Evolutionary conservation across 2,888 invertebrate genomes (phyloP).

Genomic region (Seira sanloemensis): DNA sequence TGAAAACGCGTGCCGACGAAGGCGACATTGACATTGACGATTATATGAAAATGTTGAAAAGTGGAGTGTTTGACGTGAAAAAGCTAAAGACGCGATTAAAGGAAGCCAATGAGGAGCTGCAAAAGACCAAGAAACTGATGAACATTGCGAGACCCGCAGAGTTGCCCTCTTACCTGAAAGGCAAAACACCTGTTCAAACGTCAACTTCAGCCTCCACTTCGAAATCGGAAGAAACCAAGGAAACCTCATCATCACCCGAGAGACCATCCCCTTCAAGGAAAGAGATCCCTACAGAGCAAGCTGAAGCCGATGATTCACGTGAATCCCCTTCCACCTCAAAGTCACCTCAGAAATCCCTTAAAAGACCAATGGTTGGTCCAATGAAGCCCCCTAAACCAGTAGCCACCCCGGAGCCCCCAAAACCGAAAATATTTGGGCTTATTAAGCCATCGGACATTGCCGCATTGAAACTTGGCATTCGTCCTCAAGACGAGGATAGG

Average conservation of each 20-base stretch:
- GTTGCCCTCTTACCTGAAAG: conserved; percentile 74
- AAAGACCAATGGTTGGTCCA: conserved; percentile 20
- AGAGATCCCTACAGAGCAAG: neutral
- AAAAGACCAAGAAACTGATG: conserved; percentile 82
- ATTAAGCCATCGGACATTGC: conserved; percentile 33
- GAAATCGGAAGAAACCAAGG: neutral
- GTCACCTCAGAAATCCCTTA: neutral
- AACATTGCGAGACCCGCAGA: conserved; percentile 80
- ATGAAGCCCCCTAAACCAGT: neutral
- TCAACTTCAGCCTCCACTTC: neutral
- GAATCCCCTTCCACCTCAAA: neutral
- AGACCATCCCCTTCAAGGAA: neutral
- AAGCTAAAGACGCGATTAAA: conserved; percentile 80
- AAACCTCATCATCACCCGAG: neutral
- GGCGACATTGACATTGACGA: conserved; percentile 80
- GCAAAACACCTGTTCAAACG: neutral
- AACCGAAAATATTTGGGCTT: conserved; percentile 28
- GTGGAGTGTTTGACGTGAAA: conserved; percentile 75
- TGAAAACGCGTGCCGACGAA: conserved; percentile 75
- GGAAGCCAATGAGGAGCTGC: conserved; percentile 83
- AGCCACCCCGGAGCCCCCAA: neutral
- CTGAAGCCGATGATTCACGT: too few species aligned
- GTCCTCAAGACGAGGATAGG: neutral
- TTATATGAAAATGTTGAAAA: conserved; percentile 82
- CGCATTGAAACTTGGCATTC: neutral